These are phyloP conservation scores for Sminthurides bifidus DNA, from an alignment of 1,140 invertebrate species.

Conservation along the genomic window DNA sequence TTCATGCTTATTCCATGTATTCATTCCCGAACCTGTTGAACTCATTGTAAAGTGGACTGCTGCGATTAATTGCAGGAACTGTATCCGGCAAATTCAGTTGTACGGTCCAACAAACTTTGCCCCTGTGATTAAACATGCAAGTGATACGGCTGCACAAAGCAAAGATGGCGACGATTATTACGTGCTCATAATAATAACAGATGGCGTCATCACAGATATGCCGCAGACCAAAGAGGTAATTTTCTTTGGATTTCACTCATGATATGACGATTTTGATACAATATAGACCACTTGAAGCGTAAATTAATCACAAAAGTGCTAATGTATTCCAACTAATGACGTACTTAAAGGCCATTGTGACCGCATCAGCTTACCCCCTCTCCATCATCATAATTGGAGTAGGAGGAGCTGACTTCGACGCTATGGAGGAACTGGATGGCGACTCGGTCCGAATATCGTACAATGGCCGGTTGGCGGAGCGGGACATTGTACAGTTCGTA, in stretches of 20 bases:
- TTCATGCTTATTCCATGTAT: too few species aligned
- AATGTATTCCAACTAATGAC: neutral
- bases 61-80: conserved; percentile 34
- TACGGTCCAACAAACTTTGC: conserved; percentile 56
- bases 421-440: conserved; percentile 48
- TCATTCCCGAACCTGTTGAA: too few species aligned
- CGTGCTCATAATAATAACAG: conserved; percentile 53
- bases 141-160: conserved; percentile 38
- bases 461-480: conserved; percentile 39
- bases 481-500: conserved; percentile 30
- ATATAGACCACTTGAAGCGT: neutral
- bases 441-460: conserved; percentile 43
- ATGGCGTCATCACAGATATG: conserved; percentile 57
- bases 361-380: conserved; percentile 45
- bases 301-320: neutral
- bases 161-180: conserved; percentile 47
- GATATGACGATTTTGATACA: neutral
- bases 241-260: neutral
- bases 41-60: too few species aligned
- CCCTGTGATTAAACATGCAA: conserved; percentile 49
- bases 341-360: conserved; percentile 38
- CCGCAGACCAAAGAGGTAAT: conserved; percentile 45
- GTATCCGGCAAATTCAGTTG: conserved; percentile 36
- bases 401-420: conserved; percentile 44
- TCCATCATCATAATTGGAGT: conserved; percentile 53